Evolutionary conservation across 2,888 invertebrate genomes (phyloP), one percentile per base, ranked within the genome.

Genomic region (Tubulanus polymorphus): DNA sequence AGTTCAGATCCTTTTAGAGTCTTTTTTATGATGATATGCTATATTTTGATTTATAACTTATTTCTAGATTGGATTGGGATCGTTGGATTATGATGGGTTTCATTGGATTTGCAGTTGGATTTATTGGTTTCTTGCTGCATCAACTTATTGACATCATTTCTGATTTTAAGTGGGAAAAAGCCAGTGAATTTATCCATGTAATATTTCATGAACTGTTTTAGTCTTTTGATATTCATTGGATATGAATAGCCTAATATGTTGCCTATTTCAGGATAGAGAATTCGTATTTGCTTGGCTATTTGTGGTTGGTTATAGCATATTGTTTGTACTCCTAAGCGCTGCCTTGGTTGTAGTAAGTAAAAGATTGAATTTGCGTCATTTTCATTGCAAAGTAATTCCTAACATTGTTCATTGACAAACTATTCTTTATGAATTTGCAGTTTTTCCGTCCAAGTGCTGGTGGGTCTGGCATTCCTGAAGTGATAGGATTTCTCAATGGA

Each of bases 401-500:
- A 12, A n/a, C 35, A 12, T 32, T n/a, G n/a, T 32, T 10, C 35
- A 32, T 32, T 51, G 18, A 45, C 25, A 5, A 45, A 6, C 12
- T 51, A 15, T n/a, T 45, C n/a, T n/a, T 32, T 15, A 47, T 52
- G 8, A n/a, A 25, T 29, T 61, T 63, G 3, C 57, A 75, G 75
- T 70, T 73, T 56, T 62, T 72, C 48, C 63, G 72, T 12, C 73
- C 75, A 8, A 71, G 71, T 63, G 73, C 74, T 8, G 70, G 68
- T 27, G 72, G 74, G 0, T 78, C 72, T 47, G 79, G 79, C 28
- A 70, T 79, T 23, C 78, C 79, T 15, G 79, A 79, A 59, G 70
- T 79, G n/a, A 76, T 78, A 26, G 78, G 77, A 2, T 78, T 74
- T 53, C 63, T 79, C 12, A 79, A 79, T 60, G 79, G 79, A 12